Percentiles rank a stretch among this genome's conserved stretches.
phyloP scores from a whole-genome alignment of 2,113 vertebrate genomes.

The Diadophis punctatus region DNA sequence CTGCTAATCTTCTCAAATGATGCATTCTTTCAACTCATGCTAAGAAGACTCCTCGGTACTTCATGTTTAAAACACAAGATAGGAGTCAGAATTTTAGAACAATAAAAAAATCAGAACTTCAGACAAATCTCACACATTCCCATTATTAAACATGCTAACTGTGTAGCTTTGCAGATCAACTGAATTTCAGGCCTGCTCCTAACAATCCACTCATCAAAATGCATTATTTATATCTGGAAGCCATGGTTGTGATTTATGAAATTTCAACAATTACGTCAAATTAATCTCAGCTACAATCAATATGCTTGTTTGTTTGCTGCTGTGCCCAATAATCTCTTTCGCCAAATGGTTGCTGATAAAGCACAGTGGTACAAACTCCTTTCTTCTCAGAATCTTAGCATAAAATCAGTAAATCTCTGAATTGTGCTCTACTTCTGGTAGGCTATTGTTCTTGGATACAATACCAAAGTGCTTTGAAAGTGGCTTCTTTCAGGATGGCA shows the following conservation, averaged over 20 bases:
- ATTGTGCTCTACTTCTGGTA: background rate
- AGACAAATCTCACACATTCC: background rate
- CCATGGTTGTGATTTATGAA: slow-evolving; percentile 53
- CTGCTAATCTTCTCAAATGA: background rate
- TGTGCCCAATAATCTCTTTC: background rate
- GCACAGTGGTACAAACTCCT: background rate
- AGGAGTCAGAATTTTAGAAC: slow-evolving; percentile 28
- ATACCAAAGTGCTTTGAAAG: background rate
- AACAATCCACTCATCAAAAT: slow-evolving; percentile 61
- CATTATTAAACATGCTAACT: background rate
- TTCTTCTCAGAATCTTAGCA: slow-evolving; percentile 14
- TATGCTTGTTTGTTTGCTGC: slow-evolving; percentile 9
- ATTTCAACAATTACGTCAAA: slow-evolving; percentile 47
- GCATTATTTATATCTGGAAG: slow-evolving; percentile 61
- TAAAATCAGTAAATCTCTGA: slow-evolving; percentile 32
- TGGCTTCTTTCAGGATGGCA: background rate
- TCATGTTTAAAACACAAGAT: slow-evolving; percentile 18
- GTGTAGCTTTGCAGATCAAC: slow-evolving; percentile 6
- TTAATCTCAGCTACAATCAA: slow-evolving; percentile 20
- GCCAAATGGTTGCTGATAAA: fast-evolving
- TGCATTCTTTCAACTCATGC: slow-evolving; percentile 1
- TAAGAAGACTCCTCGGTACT: background rate
- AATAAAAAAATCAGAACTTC: slow-evolving; percentile 31
- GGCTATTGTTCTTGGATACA: background rate
- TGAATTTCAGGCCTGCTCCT: slow-evolving; percentile 49